Evolutionary conservation across 2,113 vertebrate species (phyloP).

Genomic region (Psophia crepitans): DNA sequence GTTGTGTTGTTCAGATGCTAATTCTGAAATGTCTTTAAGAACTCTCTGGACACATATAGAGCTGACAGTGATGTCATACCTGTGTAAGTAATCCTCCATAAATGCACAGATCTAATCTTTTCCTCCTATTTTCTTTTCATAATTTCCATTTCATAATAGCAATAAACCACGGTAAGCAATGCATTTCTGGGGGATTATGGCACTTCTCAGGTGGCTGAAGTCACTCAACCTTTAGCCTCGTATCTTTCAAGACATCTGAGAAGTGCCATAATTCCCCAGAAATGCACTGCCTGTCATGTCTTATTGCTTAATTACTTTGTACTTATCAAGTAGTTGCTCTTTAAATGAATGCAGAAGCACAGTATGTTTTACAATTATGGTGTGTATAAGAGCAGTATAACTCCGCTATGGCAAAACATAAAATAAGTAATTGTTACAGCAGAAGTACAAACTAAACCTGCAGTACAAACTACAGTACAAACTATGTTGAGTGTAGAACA

Average conservation of each 20-base stretch:
- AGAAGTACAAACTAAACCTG: constrained; percentile 10
- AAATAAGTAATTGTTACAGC: constrained; percentile 44
- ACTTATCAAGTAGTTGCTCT: constrained; percentile 72
- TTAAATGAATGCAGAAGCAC: constrained; percentile 65
- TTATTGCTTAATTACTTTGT: constrained; percentile 78
- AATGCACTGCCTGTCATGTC: constrained; percentile 74
- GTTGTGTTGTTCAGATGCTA: constrained; percentile 63
- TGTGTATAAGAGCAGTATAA: constrained; percentile 23
- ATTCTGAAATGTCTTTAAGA: constrained; percentile 70
- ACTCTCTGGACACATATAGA: constrained; percentile 74
- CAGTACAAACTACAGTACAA: neutral
- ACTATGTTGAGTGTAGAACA: neutral
- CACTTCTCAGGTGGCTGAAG: constrained; percentile 74
- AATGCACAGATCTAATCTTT: constrained; percentile 75
- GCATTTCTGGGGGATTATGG: constrained; percentile 69
- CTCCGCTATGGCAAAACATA: constrained; percentile 43
- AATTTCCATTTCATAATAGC: constrained; percentile 76
- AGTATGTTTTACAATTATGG: constrained; percentile 58
- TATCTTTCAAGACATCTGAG: constrained; percentile 74
- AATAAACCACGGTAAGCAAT: constrained; percentile 71
- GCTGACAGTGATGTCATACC: constrained; percentile 75
- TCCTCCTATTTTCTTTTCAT: constrained; percentile 71
- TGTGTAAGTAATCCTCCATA: constrained; percentile 74
- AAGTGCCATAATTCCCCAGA: constrained; percentile 72
- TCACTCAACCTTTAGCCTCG: constrained; percentile 76